Conservation (phyloP, 2,113 vertebrate genomes). For the Malurus melanocephalus region DNA sequence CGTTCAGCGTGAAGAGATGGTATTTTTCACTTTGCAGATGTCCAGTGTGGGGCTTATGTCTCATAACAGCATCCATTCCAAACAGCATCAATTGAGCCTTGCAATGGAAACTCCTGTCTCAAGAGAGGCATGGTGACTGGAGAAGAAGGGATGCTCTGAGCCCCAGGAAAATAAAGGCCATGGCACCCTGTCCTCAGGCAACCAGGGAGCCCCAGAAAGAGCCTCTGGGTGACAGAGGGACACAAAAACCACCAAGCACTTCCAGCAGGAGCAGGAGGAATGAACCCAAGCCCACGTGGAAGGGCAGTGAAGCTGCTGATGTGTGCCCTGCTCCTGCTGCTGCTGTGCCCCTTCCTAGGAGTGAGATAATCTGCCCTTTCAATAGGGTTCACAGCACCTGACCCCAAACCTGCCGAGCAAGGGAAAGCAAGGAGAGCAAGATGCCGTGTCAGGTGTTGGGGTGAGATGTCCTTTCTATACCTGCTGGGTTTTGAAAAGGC, state of each 20-base stretch:
- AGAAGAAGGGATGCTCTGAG: not conserved
- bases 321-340: not conserved
- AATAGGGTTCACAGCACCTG: not conserved
- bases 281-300: accelerated
- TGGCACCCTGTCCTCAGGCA: not conserved
- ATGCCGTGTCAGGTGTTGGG: constrained; percentile 4
- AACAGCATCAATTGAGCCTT: not conserved
- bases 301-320: not conserved
- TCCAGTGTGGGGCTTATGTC: not conserved
- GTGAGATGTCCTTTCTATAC: constrained; percentile 46
- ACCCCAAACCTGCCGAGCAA: constrained; percentile 29
- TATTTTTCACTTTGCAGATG: constrained; percentile 7
- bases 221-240: not conserved
- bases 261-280: not conserved
- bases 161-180: not conserved
- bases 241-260: not conserved
- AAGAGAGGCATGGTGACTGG: not conserved
- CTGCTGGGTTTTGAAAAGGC: constrained; percentile 23
- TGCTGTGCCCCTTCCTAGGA: not conserved
- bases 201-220: not conserved
- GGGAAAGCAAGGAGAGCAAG: not conserved
- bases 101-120: not conserved
- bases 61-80: not conserved
- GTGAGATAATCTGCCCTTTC: not conserved
- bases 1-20: not conserved